Evolutionary conservation across 2,113 vertebrate species (phyloP).

Genomic region (Tenebrosternarchus preto): DNA sequence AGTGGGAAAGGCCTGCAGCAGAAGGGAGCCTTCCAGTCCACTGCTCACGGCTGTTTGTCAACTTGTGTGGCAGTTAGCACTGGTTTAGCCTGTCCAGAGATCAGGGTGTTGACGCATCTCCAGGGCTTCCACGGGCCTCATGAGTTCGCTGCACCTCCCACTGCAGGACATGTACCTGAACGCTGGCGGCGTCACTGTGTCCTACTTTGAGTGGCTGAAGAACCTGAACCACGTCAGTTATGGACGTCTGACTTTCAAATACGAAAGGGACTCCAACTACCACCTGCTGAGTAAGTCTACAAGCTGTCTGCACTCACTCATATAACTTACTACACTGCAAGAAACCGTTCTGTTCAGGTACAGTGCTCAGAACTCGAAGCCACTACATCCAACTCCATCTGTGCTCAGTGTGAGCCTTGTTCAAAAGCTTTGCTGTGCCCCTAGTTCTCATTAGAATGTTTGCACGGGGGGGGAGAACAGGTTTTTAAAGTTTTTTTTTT

Average conservation of each 20-base stretch:
- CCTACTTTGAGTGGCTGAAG: slow-evolving; percentile 98
- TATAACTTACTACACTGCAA: neutral
- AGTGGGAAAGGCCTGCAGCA: too few relatives aligned
- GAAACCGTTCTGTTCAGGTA: too few relatives aligned
- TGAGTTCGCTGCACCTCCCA: neutral
- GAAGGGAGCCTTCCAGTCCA: too few relatives aligned
- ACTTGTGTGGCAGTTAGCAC: too few relatives aligned
- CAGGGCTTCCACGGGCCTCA: neutral
- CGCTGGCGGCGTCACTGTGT: slow-evolving; percentile 94
- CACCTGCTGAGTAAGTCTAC: slow-evolving; percentile 92
- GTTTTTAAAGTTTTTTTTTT: too few relatives aligned
- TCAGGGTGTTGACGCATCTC: neutral
- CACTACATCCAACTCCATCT: too few relatives aligned
- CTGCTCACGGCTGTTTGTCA: too few relatives aligned
- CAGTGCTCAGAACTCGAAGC: too few relatives aligned
- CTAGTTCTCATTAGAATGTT: too few relatives aligned
- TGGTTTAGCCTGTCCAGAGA: neutral
- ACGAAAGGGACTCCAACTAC: slow-evolving; percentile 97
- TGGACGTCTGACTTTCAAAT: slow-evolving; percentile 95
- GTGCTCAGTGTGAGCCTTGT: too few relatives aligned
- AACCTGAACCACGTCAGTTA: slow-evolving; percentile 99
- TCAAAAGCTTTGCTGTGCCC: too few relatives aligned
- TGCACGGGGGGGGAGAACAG: too few relatives aligned
- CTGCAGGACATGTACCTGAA: slow-evolving; percentile 96
- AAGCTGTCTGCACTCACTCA: neutral